phyloP scores from a whole-genome alignment of 2,888 invertebrate genomes.

The Alloplasta piceator region DNA sequence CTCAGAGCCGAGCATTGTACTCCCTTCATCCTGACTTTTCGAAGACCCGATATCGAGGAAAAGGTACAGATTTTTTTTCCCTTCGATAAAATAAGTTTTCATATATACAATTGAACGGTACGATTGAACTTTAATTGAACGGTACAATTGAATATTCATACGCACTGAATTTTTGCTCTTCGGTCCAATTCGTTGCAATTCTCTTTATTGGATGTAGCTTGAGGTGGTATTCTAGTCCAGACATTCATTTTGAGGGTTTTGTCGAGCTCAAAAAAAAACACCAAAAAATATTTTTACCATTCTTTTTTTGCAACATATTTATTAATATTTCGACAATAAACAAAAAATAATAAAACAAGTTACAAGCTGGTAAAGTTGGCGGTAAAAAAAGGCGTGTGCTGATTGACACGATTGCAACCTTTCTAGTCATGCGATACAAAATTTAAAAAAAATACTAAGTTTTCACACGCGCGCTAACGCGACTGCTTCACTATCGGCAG shows the following conservation, averaged over 20 bases:
- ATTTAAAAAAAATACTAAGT: not conserved
- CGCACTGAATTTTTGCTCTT: not conserved
- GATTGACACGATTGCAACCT: too few species aligned
- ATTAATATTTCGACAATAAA: not conserved
- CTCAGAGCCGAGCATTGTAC: conserved; percentile 95
- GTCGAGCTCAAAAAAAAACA: not conserved
- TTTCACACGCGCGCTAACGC: not conserved
- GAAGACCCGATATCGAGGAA: conserved; percentile 90
- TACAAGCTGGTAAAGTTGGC: too few species aligned
- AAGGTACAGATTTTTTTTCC: conserved; percentile 86
- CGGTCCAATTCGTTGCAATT: not conserved
- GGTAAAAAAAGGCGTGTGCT: too few species aligned
- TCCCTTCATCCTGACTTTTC: conserved; percentile 93
- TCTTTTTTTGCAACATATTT: not conserved
- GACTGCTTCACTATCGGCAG: too few species aligned
- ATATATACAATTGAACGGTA: too few species aligned
- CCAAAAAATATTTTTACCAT: not conserved
- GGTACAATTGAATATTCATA: not conserved
- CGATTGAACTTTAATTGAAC: not conserved
- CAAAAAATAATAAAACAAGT: not conserved
- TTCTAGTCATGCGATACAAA: not conserved
- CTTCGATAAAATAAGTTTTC: conserved; percentile 7
- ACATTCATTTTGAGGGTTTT: too few species aligned
- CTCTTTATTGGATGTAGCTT: too few species aligned
- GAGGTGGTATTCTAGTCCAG: too few species aligned